Evolutionary conservation across 2,113 vertebrate genomes (phyloP), one percentile per base, ranked within the genome.

Genomic region (Echinops telfairi): DNA sequence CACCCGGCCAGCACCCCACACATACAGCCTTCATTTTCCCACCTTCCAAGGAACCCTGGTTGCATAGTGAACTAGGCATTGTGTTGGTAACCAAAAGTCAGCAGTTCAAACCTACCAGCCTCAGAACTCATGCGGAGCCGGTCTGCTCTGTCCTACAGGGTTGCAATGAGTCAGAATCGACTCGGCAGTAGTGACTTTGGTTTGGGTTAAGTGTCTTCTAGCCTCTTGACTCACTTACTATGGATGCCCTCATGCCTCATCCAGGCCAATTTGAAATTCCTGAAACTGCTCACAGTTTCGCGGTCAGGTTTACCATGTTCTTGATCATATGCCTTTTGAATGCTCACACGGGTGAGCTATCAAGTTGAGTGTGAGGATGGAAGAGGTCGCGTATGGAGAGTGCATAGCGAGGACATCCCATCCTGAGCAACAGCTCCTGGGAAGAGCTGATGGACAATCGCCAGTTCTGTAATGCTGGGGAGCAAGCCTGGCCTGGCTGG

Each of bases 401-500:
- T 22, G 23, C 22, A 19, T 1, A 0, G 0, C 4, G 4, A 85
- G 20, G 33, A 16, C 0, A 0, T 31, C 22, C 43, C 60, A 15
- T 68, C 36, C 76, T 43, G 27, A 64, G 20, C 9, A 22, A 47
- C 3, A 29, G 29, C 47, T 36, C 17, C 53, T 4, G 2, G 40
- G 31, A 38, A 90, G 33, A 71, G 43, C n/a, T 1, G 17, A 36
- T 1, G 16, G 57, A 33, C 1, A 3, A 2, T 31, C 8, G 3
- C 5, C 17, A 19, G 1, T 22, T 68, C 53, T 8, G 3, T 0
- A 0, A 8, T 1, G 8, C 31, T 29, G 0, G 16, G 1, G 33
- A 77, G 3, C 33, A 4, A 40, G 71, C 9, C 3, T 17, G 2
- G 75, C 78, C 62, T 38, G 1, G 20, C 27, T 43, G 58, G 38